These are phyloP conservation scores for Alloplasta piceator DNA, from an alignment of 2,888 invertebrate species.

Conservation along the genomic window DNA sequence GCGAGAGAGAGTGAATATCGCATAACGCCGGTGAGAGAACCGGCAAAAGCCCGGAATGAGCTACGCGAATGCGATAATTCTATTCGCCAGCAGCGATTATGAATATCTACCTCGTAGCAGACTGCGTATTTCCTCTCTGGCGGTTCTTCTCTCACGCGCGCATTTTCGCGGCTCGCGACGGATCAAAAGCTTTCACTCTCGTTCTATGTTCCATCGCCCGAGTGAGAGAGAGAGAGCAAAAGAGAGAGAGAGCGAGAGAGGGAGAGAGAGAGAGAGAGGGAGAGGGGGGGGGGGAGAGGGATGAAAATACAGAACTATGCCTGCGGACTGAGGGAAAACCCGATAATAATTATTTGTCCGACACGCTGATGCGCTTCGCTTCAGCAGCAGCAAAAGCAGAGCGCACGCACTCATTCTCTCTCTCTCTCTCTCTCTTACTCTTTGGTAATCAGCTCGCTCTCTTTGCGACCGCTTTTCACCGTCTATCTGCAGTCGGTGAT, in stretches of 20 bases:
- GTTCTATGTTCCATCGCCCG: slow-evolving; percentile 61
- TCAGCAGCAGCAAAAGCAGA: slow-evolving; percentile 49
- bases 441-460: slow-evolving; percentile 37
- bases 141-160: slow-evolving; percentile 61
- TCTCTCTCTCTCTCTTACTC: slow-evolving; percentile 59
- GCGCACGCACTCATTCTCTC: slow-evolving; percentile 50
- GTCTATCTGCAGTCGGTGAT: slow-evolving; percentile 54
- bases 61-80: slow-evolving; percentile 81
- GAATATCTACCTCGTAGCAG: slow-evolving; percentile 81
- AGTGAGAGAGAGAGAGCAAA: slow-evolving; percentile 24
- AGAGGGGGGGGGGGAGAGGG: neutral
- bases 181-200: slow-evolving; percentile 74
- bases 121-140: slow-evolving; percentile 61
- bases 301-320: slow-evolving; percentile 40
- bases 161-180: slow-evolving; percentile 72
- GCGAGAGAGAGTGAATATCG: slow-evolving; percentile 46
- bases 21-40: slow-evolving; percentile 57
- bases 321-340: slow-evolving; percentile 74
- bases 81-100: slow-evolving; percentile 81
- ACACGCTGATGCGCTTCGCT: slow-evolving; percentile 69
- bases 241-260: slow-evolving; percentile 14
- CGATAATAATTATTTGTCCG: slow-evolving; percentile 80
- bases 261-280: slow-evolving; percentile 4
- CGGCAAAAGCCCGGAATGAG: slow-evolving; percentile 64
- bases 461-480: slow-evolving; percentile 40